Evolutionary conservation across 2,888 invertebrate genomes (phyloP).

Genomic region (Anorthoa munda): DNA sequence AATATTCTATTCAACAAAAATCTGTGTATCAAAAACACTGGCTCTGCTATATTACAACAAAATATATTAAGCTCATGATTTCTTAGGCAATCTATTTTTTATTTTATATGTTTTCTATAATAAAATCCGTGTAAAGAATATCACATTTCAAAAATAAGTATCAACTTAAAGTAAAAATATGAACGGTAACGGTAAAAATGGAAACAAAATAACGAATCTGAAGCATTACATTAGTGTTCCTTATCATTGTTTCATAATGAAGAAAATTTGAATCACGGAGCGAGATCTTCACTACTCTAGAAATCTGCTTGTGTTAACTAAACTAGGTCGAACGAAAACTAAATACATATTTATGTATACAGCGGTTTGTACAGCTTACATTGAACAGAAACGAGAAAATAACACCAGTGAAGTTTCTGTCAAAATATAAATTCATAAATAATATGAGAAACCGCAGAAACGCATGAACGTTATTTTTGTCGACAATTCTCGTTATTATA

Average conservation of each 20-base stretch:
- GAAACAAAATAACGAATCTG: not conserved
- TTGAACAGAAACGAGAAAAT: slow-evolving; percentile 41
- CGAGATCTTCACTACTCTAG: slow-evolving; percentile 6
- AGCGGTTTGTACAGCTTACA: slow-evolving; percentile 22
- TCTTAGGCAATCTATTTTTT: not conserved
- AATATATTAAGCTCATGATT: not conserved
- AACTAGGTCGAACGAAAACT: slow-evolving; percentile 47
- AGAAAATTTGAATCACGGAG: slow-evolving; percentile 1
- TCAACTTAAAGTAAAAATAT: no score
- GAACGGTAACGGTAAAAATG: no score
- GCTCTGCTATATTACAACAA: not conserved
- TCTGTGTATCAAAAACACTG: not conserved
- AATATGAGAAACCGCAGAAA: slow-evolving; percentile 21
- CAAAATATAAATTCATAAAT: slow-evolving; percentile 29
- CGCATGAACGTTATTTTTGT: slow-evolving; percentile 12
- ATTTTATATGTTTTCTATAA: no score
- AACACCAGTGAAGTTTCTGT: slow-evolving; percentile 24
- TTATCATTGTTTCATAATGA: not conserved
- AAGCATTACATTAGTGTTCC: not conserved
- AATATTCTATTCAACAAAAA: not conserved
- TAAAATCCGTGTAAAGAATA: not conserved
- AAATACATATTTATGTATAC: slow-evolving; percentile 30
- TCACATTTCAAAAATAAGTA: no score
- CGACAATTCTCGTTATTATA: no score
- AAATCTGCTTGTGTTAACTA: slow-evolving; percentile 27